phyloP scores from a whole-genome alignment of 2,113 vertebrate species.

The Amphilophus citrinellus region DNA sequence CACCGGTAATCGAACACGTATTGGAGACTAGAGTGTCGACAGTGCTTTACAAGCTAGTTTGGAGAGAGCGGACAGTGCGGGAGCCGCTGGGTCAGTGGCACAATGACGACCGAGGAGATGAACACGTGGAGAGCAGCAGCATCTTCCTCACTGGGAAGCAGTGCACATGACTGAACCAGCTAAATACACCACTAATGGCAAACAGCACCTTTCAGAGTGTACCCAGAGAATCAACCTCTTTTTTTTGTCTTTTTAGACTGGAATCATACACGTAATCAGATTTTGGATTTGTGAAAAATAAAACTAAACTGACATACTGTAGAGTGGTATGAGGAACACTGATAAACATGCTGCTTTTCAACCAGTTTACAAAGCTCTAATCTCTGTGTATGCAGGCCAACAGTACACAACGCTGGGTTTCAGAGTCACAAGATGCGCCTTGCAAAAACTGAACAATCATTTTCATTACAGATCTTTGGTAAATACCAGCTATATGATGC shows the following conservation, averaged over 20 bases:
- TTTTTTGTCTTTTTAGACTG: neutral
- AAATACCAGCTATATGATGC: conserved; percentile 69
- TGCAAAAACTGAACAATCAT: conserved; percentile 71
- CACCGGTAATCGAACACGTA: conserved; percentile 41
- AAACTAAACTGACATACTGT: conserved; percentile 42
- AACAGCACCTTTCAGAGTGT: conserved; percentile 69
- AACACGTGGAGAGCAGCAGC: conserved; percentile 61
- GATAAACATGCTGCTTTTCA: conserved; percentile 52
- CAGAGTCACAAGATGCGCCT: conserved; percentile 44
- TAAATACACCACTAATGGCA: conserved; percentile 69
- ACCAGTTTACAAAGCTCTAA: conserved; percentile 44
- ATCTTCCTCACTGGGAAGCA: conserved; percentile 65
- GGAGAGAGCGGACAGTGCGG: conserved; percentile 62
- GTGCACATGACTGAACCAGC: conserved; percentile 56
- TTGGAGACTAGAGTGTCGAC: conserved; percentile 56
- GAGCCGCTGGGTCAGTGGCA: conserved; percentile 68
- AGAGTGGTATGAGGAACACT: conserved; percentile 62
- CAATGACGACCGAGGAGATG: conserved; percentile 43
- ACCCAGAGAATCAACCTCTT: conserved; percentile 35
- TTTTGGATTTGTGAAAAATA: conserved; percentile 37
- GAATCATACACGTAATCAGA: conserved; percentile 22
- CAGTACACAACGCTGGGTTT: conserved; percentile 44
- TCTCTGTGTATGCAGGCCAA: conserved; percentile 48
- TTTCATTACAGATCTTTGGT: conserved; percentile 81
- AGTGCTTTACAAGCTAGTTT: conserved; percentile 57